A percentile compares a stretch with the other conserved stretches of the same genome.
Conservation (phyloP, 2,888 invertebrate species). For the Ceraclea dissimilis region DNA sequence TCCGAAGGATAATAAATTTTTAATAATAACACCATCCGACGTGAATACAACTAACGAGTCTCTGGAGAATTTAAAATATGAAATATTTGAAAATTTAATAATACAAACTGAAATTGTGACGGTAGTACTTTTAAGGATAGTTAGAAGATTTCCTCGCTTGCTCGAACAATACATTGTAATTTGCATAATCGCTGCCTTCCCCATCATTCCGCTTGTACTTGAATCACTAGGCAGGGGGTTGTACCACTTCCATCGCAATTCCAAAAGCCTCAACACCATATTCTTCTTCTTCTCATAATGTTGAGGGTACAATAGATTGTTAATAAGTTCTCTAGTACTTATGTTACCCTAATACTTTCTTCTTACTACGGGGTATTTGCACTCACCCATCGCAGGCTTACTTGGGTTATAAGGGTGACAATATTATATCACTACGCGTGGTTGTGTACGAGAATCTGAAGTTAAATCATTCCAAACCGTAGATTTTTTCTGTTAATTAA, state of each 20-base stretch:
- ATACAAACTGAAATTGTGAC: not conserved
- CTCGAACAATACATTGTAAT: slow-evolving; percentile 25
- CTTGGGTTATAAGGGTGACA: not conserved
- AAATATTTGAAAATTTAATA: slow-evolving; percentile 13
- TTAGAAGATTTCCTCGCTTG: slow-evolving; percentile 19
- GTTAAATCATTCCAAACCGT: too few species aligned
- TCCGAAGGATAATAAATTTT: not conserved
- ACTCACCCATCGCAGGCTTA: not conserved
- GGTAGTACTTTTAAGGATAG: slow-evolving; percentile 10
- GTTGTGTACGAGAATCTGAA: too few species aligned
- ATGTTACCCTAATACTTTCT: not conserved
- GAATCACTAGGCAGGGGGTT: slow-evolving; percentile 8
- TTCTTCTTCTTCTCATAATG: slow-evolving; percentile 11
- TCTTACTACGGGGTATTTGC: not conserved
- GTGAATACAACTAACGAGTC: not conserved
- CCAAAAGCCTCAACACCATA: slow-evolving; percentile 21
- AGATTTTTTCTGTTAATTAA: too few species aligned
- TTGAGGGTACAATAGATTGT: slow-evolving; percentile 25
- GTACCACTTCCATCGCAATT: slow-evolving; percentile 14
- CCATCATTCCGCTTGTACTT: slow-evolving; percentile 12
- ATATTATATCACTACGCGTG: not conserved
- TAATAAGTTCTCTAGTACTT: slow-evolving; percentile 23
- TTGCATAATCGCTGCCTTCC: slow-evolving; percentile 24
- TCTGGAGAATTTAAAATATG: not conserved
- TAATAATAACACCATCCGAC: not conserved